These are phyloP conservation scores for Odontamblyopus rebecca DNA, from an alignment of 2,797 vertebrate genomes.

Conservation along the genomic window DNA sequence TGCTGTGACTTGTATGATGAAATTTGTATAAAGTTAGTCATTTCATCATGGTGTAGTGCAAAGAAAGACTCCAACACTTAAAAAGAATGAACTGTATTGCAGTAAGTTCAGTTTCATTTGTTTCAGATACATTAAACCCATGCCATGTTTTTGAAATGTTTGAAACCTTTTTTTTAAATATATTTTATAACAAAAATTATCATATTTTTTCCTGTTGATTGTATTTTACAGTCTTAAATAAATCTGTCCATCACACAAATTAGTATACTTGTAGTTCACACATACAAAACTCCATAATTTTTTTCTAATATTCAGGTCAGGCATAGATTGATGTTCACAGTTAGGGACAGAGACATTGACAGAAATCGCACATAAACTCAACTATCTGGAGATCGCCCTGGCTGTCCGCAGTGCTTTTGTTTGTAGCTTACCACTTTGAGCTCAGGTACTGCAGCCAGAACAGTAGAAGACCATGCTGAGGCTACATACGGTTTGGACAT, in stretches of 20 bases:
- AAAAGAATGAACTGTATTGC: conserved; percentile 85
- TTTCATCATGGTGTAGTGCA: conserved; percentile 1
- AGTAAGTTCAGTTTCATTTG: conserved; percentile 71
- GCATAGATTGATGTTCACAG: conserved; percentile 72
- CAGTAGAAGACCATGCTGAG: conserved; percentile 73
- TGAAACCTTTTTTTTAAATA: conserved; percentile 25
- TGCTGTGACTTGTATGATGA: too few relatives aligned
- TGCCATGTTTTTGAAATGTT: conserved; percentile 67
- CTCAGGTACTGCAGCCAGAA: conserved; percentile 24
- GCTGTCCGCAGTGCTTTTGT: conserved; percentile 18
- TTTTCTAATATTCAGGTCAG: conserved; percentile 74
- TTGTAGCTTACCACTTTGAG: not conserved
- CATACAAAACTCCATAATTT: conserved; percentile 61
- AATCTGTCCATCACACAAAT: conserved; percentile 65
- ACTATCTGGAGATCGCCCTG: conserved; percentile 34
- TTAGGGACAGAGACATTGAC: conserved; percentile 67
- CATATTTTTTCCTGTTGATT: conserved; percentile 60
- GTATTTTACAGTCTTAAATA: conserved; percentile 74
- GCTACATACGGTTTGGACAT: conserved; percentile 61
- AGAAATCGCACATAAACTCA: conserved; percentile 58
- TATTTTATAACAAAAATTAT: conserved; percentile 65
- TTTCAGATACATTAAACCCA: conserved; percentile 76
- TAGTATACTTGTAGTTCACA: conserved; percentile 58
- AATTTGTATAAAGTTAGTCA: too few relatives aligned
- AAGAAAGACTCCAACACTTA: conserved; percentile 65